Evolutionary conservation across 2,113 vertebrate genomes (phyloP), one percentile per base, ranked within the genome.

Genomic region (Panthera uncia): DNA sequence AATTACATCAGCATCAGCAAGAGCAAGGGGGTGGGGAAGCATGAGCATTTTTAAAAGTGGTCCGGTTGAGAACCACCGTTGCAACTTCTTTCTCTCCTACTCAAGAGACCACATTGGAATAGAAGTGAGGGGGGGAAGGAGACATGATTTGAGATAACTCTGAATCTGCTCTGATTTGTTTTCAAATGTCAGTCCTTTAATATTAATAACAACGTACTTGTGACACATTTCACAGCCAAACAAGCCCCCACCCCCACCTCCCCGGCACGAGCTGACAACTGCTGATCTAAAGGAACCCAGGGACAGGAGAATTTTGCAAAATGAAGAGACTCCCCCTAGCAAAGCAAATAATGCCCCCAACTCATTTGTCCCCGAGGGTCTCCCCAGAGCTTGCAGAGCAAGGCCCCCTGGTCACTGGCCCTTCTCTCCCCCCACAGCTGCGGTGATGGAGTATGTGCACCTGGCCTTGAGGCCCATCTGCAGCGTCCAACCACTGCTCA

Each of bases 391-490:
- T 52, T 45, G 55, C 91, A 21, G 76, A 33, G 71, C 9, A 16
- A 66, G 68, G 57, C 27, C 9, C 25, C 66, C 16, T 4, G 21
- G 27, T 89, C 89, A 87, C 11, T 61, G 95, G 48, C 1, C 76
- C 84, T 66, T 94, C 68, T 97, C 95, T 97, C 81, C 97, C 10
- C 97, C 89, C 71, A n/a, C 98, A 99, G 99, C 99, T 33, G 57
- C 98, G 4, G 66, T 99, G 93, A 98, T 99, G 98, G 99, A 99
- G 90, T 98, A 98, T 93, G 93, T 99, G 86, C 99, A 99, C n/a
- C 48, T 99, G 68, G 94, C 98, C 14, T 98, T 99, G 92, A 99
- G 98, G 90, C 99, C 99, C 1, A 45, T 99, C 89, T 98, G 99
- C 38, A 98, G 98, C 52, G 95, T 99, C 57, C 99, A 99, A 7